A percentile compares a stretch with the other conserved stretches of the same genome.
Conservation (phyloP, 64 coral and sea anemone genomes). For the Montipora capricornis region DNA sequence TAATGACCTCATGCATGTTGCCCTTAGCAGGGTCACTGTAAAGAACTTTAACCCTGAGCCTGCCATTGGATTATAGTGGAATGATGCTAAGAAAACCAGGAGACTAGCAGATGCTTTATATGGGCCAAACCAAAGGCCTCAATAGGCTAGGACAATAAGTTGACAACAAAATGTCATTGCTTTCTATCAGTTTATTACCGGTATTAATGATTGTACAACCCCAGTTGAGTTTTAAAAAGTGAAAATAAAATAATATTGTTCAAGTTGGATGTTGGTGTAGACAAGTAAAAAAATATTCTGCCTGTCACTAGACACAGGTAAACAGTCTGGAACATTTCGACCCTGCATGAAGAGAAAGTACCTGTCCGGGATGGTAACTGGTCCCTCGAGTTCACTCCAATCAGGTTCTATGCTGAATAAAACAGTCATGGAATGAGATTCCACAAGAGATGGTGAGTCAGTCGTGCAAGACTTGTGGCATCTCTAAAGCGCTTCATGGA, state of each 20-base stretch:
- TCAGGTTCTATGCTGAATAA: no score
- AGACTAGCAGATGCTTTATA: background rate
- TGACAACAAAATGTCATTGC: slow-evolving; percentile 13
- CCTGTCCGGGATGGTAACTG: no score
- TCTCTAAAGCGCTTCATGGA: no score
- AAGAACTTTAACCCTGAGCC: slow-evolving; percentile 41
- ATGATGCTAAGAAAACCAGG: background rate
- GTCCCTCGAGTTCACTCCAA: no score
- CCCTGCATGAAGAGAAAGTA: background rate
- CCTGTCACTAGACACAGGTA: background rate
- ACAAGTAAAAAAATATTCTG: background rate
- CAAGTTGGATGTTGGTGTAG: slow-evolving; percentile 21
- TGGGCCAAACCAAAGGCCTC: background rate
- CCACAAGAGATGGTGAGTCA: no score
- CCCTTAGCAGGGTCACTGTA: slow-evolving; percentile 58
- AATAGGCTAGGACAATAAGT: background rate
- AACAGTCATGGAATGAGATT: no score
- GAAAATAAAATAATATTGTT: slow-evolving; percentile 37
- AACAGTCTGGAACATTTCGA: slow-evolving; percentile 13
- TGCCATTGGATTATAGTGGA: background rate
- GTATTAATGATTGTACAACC: background rate
- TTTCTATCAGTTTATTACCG: background rate
- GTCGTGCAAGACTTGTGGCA: no score
- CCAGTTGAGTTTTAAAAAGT: slow-evolving; percentile 17
- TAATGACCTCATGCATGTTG: slow-evolving; percentile 69